Evolutionary conservation across 1,140 invertebrate genomes (phyloP), one percentile per base, ranked within the genome.

Genomic region (Drosophila pseudoobscura): DNA sequence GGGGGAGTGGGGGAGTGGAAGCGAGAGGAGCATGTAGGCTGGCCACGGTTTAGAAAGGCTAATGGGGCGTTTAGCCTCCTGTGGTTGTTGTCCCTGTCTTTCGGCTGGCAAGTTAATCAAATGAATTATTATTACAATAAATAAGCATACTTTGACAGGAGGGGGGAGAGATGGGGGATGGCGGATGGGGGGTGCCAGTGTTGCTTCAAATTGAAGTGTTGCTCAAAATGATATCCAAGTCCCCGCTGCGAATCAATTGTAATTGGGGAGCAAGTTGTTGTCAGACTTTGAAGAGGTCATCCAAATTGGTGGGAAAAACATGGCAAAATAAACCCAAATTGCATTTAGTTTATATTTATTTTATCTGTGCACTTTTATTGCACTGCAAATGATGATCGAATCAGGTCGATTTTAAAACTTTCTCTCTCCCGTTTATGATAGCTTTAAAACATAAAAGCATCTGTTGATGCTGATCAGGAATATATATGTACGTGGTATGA

Each of bases 51-150:
- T 85, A 85, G 82, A 85, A 85, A 85, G 82, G 82, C 82, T 85
- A 85, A 85, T 85, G 82, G 82, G 82, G 82, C 84, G 83, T 85
- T 85, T 85, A 87, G 83, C 76, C 75, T 50, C 49, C 54, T 54
- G 65, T 69, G 56, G 44, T 51, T 58, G 35, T 56, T 31, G 47
- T 55, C 54, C 29, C n/a, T 43, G n/a, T 45, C 64, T 73, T 73
- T 54, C 57, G 53, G 57, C 50, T 58, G 62, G 50, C 57, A 50
- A 87, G 69, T 87, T 85, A 85, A 88, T 85, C 82, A 88, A 85
- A 87, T 87, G 83, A 88, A 88, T 87, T 87, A 87, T 87, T 88
- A 87, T 88, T 87, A 88, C 83, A 75, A 75, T 75, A 75, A 75
- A 75, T 75, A 75, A 75, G 72, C 72, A 64, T 47, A 71, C 57